Evolutionary conservation across 2,113 vertebrate species (phyloP).

Genomic region (Lophius piscatorius): DNA sequence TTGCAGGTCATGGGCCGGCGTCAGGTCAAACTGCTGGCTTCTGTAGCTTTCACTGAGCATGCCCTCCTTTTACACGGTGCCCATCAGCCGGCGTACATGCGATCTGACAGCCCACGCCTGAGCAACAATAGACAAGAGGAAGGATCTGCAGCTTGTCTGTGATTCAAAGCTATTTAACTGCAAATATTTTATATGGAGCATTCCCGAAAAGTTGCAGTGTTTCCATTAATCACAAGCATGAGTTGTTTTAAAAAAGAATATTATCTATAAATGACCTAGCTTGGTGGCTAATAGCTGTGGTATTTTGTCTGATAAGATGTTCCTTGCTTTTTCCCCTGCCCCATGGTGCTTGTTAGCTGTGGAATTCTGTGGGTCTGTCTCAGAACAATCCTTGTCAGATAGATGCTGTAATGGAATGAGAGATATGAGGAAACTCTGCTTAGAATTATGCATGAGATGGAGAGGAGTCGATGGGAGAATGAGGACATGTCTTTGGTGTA

Average conservation of each 20-base stretch:
- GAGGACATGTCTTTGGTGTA: neutral
- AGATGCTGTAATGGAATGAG: slow-evolving; percentile 47
- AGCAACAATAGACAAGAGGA: slow-evolving; percentile 44
- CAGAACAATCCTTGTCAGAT: slow-evolving; percentile 46
- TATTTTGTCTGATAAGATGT: slow-evolving; percentile 59
- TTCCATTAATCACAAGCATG: no score
- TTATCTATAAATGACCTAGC: slow-evolving; percentile 21
- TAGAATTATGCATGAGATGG: slow-evolving; percentile 8
- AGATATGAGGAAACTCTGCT: slow-evolving; percentile 34
- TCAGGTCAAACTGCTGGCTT: slow-evolving; percentile 55
- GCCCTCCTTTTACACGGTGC: slow-evolving; percentile 21
- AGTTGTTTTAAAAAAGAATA: slow-evolving; percentile 25
- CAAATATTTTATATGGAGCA: no score
- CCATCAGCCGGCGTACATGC: slow-evolving; percentile 19
- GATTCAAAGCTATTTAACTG: no score
- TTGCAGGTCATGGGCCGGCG: slow-evolving; percentile 54
- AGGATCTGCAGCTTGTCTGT: slow-evolving; percentile 10
- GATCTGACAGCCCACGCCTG: slow-evolving; percentile 57
- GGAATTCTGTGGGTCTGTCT: slow-evolving; percentile 61
- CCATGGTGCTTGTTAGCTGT: slow-evolving; percentile 60
- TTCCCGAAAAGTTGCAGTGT: no score
- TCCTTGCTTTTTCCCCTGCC: slow-evolving; percentile 44
- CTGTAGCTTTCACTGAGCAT: slow-evolving; percentile 28
- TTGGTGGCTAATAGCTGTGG: slow-evolving; percentile 24
- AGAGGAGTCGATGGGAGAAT: neutral